Evolutionary conservation across 2,113 vertebrate species (phyloP).

Genomic region (Poeciliopsis retropinna): DNA sequence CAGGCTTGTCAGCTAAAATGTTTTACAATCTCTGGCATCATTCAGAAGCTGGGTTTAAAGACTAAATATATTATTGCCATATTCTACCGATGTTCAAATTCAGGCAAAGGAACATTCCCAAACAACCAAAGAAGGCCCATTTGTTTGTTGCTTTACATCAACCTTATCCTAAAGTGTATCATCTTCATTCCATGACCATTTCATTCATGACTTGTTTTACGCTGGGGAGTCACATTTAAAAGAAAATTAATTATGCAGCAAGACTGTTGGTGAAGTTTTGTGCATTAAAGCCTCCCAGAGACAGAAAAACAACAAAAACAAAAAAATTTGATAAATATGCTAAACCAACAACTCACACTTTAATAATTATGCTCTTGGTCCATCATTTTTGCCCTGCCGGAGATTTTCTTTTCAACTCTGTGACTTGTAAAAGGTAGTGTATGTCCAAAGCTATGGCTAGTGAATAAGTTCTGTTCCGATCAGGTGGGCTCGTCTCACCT

Average conservation of each 20-base stretch:
- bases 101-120: conserved; percentile 29
- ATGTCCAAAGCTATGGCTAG: conserved; percentile 32
- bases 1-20: conserved; percentile 3
- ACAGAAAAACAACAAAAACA: conserved; percentile 8
- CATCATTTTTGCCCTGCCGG: conserved; percentile 28
- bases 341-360: conserved; percentile 11
- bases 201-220: conserved; percentile 2
- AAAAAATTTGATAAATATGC: conserved; percentile 17
- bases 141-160: not conserved
- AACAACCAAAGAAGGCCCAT: not conserved
- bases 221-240: conserved; percentile 9
- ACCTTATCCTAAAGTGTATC: not conserved
- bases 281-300: conserved; percentile 14
- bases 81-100: conserved; percentile 59
- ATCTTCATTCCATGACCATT: not conserved
- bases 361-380: conserved; percentile 24
- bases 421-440: conserved; percentile 19
- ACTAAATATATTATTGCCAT: conserved; percentile 28
- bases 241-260: not conserved
- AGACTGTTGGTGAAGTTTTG: conserved; percentile 9
- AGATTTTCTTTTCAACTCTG: conserved; percentile 30
- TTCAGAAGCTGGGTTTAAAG: conserved; percentile 36
- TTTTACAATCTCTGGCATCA: conserved; percentile 44
- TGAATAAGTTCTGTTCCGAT: conserved; percentile 27
- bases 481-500: conserved; percentile 51